phyloP scores from a whole-genome alignment of 1,140 invertebrate species.

The Penaeus chinensis region DNA sequence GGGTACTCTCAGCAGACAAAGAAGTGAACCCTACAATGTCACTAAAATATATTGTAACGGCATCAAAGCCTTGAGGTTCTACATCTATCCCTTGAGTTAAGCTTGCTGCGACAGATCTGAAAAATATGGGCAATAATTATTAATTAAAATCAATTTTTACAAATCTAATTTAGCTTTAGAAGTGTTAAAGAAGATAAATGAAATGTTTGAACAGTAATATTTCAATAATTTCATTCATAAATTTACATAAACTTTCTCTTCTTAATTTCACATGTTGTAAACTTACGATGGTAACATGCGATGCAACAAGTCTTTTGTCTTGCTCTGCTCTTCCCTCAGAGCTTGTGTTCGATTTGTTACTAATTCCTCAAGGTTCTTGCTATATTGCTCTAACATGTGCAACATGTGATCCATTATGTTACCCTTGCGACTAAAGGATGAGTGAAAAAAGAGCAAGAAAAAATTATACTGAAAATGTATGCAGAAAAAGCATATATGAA shows the following conservation, averaged over 20 bases:
- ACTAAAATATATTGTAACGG: constrained; percentile 96
- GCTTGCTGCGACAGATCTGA: constrained; percentile 83
- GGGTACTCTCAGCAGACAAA: constrained; percentile 94
- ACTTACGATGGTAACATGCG: constrained; percentile 85
- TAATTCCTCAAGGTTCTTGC: constrained; percentile 93
- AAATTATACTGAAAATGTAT: neutral
- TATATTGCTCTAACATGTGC: constrained; percentile 96
- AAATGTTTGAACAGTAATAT: no score
- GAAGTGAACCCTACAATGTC: constrained; percentile 98
- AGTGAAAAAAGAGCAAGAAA: constrained; percentile 62
- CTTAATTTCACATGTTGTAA: neutral
- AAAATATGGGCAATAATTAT: constrained; percentile 64
- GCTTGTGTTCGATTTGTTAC: constrained; percentile 89
- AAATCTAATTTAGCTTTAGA: no score
- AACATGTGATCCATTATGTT: constrained; percentile 98
- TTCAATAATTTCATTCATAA: neutral
- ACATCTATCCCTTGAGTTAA: constrained; percentile 90
- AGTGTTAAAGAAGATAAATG: no score
- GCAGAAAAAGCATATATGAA: neutral
- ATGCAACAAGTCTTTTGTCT: constrained; percentile 91
- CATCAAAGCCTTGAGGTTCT: constrained; percentile 93
- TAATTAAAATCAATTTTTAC: neutral
- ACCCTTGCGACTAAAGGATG: constrained; percentile 73
- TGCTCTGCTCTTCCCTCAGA: constrained; percentile 91
- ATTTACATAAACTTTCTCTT: neutral